A percentile compares a stretch with the other conserved stretches of the same genome.
phyloP scores from a whole-genome alignment of 1,140 invertebrate genomes.

The Polypedilum pembai region DNA sequence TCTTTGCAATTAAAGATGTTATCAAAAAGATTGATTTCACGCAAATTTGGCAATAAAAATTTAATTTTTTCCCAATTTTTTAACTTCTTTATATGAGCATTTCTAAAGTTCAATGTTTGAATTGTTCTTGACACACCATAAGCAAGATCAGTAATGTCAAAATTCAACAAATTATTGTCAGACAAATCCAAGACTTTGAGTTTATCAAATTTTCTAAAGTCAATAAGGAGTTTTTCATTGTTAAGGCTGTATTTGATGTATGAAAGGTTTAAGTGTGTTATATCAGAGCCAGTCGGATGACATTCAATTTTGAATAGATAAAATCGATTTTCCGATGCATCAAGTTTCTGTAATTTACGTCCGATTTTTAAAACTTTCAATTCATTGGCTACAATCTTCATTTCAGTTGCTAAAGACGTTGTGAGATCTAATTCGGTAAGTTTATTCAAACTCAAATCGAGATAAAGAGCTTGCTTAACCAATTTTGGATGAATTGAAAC shows the following conservation, averaged over 20 bases:
- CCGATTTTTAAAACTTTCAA: neutral
- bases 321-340: conserved; percentile 6
- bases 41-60: neutral
- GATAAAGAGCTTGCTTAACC: neutral
- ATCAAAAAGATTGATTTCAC: neutral
- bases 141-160: neutral
- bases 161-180: neutral
- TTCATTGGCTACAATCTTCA: neutral
- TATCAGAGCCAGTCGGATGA: neutral
- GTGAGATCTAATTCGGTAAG: neutral
- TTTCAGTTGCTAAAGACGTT: neutral
- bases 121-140: neutral
- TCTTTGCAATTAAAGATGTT: neutral
- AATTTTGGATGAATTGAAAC: neutral
- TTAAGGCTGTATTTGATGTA: neutral
- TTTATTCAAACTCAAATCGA: neutral
- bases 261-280: neutral
- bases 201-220: neutral
- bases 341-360: neutral
- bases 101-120: neutral
- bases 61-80: neutral
- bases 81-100: neutral
- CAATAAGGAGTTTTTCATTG: neutral
- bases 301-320: neutral
- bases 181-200: neutral